A percentile compares a stretch with the other conserved stretches of the same genome.
Conservation (phyloP, 2,113 vertebrate species). For the Oceanites oceanicus region DNA sequence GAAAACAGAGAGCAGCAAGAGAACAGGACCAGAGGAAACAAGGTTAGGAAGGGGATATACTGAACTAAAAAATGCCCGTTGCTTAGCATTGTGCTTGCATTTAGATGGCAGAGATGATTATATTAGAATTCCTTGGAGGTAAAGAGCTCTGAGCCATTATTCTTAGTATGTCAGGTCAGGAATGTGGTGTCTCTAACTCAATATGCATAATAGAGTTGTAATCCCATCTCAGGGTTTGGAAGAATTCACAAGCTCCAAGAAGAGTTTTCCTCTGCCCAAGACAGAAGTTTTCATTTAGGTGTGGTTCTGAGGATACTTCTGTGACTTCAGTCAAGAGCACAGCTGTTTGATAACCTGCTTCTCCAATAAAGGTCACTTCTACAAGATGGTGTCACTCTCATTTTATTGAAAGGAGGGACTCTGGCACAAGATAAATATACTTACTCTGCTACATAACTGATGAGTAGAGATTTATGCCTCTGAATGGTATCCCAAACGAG, state of each 20-base stretch:
- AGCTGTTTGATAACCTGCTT: background rate
- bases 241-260: background rate
- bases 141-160: constrained; percentile 13
- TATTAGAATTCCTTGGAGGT: background rate
- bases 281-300: background rate
- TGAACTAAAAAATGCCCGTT: background rate
- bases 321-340: background rate
- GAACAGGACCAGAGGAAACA: background rate
- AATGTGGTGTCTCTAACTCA: background rate
- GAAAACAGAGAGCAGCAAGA: background rate
- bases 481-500: background rate
- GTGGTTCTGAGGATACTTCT: background rate
- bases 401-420: background rate
- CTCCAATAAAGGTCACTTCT: background rate
- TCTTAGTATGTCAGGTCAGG: background rate
- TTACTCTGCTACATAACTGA: background rate
- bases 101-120: background rate
- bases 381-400: background rate
- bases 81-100: background rate
- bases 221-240: background rate
- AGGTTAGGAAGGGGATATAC: background rate
- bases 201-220: background rate
- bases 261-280: background rate
- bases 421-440: background rate
- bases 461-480: background rate